Conservation (phyloP, 2,797 vertebrate species). For the Pipistrellus kuhlii region DNA sequence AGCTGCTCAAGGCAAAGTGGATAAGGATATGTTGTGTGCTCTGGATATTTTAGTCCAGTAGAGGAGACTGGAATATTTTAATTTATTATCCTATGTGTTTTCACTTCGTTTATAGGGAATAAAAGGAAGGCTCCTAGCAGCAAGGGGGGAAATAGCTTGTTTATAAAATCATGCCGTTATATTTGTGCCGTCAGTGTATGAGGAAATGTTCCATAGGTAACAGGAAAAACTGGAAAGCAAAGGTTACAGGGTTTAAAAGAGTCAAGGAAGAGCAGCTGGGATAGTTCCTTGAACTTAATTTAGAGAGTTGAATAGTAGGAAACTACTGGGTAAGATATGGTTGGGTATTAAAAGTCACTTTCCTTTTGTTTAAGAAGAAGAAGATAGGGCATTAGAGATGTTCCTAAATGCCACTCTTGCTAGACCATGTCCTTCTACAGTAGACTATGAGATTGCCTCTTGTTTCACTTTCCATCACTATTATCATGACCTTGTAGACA, state of each 20-base stretch:
- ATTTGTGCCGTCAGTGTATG: neutral
- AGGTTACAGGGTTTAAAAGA: neutral
- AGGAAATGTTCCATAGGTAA: neutral
- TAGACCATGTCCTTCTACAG: neutral
- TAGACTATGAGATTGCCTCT: neutral
- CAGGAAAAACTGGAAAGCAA: neutral
- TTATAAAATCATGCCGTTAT: neutral
- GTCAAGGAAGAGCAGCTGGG: neutral
- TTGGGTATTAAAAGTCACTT: neutral
- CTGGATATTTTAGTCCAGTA: neutral
- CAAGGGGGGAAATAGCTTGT: neutral
- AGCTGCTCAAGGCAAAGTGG: neutral
- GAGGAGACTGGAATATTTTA: neutral
- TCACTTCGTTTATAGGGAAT: neutral
- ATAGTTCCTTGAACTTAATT: neutral
- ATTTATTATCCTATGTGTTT: neutral
- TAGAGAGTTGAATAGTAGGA: neutral
- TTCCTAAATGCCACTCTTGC: neutral
- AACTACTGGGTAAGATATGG: neutral
- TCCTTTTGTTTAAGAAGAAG: constrained; percentile 6
- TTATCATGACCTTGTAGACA: constrained; percentile 60
- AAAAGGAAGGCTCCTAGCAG: neutral
- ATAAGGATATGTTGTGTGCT: neutral
- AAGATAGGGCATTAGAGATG: neutral
- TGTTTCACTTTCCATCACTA: neutral